Evolutionary conservation across 2,797 vertebrate species (phyloP), one percentile per base, ranked within the genome.

Genomic region (Channallabes apus): DNA sequence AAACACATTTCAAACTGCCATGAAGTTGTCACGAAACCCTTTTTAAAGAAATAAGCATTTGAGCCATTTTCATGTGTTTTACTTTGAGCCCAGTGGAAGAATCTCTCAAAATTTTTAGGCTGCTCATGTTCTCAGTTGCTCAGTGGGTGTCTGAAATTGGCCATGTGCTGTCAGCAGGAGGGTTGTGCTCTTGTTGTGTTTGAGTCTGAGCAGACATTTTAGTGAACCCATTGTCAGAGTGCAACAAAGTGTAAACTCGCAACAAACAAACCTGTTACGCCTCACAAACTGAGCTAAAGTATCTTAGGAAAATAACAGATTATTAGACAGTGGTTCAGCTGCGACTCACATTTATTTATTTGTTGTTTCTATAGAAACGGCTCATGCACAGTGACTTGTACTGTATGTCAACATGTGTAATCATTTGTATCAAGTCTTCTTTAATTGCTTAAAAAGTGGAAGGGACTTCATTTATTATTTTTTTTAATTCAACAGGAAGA

Each of bases 111-210:
- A 32, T 58, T 35, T 77, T 32, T 27, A 32, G 73, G 18, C 17
- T 12, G 27, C n/a, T 51, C 15, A 8, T 75, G 73, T 29, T 76
- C n/a, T 86, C 22, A 54, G 35, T 2, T n/a, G 15, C 71, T 77
- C 41, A 69, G 64, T 15, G 22, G 41, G 56, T 22, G 67, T 59
- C 65, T 54, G 17, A 77, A 73, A 59, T 56, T 77, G 83, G 38
- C 24, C 72, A 12, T 46, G 41, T 56, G 27, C 41, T 20, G 35
- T 71, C 64, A 64, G 12, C 62, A 71, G 69, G 71, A 51, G 32
- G 61, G 17, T 35, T 85, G 24, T 3, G 24, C 51, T 80, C n/a
- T 35, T 81, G 41, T 88, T 59, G 56, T 78, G 20, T 22, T 76
- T 22, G 64, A 17, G 27, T 22, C 27, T 15, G 11, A 73, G 73